A percentile compares a stretch with the other conserved stretches of the same genome.
Evolutionary conservation across 2,113 vertebrate genomes (phyloP).

Genomic region (Geococcyx californianus): DNA sequence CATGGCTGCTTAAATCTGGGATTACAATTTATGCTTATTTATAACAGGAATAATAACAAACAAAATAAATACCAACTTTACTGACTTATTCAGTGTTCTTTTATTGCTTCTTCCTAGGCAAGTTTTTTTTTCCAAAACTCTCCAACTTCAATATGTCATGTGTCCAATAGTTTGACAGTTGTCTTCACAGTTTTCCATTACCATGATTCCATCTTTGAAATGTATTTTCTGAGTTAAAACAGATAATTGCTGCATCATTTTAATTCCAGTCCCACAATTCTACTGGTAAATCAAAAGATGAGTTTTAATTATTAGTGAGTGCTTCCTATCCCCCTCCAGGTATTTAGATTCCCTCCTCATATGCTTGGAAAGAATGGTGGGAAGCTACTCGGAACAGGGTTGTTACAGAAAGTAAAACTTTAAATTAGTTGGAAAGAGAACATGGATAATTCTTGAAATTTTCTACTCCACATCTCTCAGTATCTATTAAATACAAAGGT

Average conservation of each 20-base stretch:
- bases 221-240: neutral
- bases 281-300: neutral
- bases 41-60: neutral
- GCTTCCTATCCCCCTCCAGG: neutral
- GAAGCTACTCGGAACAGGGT: neutral
- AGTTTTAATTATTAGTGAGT: neutral
- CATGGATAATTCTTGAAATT: neutral
- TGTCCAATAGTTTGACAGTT: neutral
- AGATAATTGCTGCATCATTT: neutral
- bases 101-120: neutral
- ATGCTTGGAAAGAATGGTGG: neutral
- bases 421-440: neutral
- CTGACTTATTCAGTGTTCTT: neutral
- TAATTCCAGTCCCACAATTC: neutral
- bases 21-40: neutral
- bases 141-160: neutral
- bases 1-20: neutral
- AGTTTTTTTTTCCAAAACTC: neutral
- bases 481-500: neutral
- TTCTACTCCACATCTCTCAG: neutral
- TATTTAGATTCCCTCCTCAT: neutral
- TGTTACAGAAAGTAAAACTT: neutral
- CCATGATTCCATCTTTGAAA: neutral
- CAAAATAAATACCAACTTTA: neutral
- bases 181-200: conserved; percentile 1